These are phyloP conservation scores for Xylophagus ater DNA, from an alignment of 2,888 invertebrate genomes.

Conservation along the genomic window DNA sequence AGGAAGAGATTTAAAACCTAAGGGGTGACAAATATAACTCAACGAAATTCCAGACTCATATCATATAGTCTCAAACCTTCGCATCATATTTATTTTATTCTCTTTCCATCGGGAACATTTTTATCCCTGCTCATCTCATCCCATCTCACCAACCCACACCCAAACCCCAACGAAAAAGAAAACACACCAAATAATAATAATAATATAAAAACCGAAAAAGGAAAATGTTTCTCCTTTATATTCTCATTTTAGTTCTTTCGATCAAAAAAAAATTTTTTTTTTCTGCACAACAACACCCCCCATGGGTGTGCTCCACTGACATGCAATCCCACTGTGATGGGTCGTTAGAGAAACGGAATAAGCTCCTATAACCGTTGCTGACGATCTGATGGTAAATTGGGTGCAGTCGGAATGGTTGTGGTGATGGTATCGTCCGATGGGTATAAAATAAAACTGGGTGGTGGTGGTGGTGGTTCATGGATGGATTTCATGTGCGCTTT, in stretches of 20 bases:
- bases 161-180: too few species aligned
- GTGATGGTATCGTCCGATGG: background rate
- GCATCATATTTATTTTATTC: too few species aligned
- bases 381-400: slow-evolving; percentile 11
- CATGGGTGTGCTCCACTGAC: slow-evolving; percentile 14
- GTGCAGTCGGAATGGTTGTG: background rate
- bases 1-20: too few species aligned
- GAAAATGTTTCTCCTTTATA: too few species aligned
- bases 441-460: background rate
- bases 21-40: too few species aligned
- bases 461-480: background rate
- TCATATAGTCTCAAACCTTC: too few species aligned
- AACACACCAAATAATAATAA: too few species aligned
- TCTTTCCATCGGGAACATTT: too few species aligned
- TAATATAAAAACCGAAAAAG: too few species aligned
- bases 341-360: slow-evolving; percentile 4
- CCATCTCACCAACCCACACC: background rate
- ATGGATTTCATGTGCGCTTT: slow-evolving; percentile 1
- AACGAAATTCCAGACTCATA: too few species aligned
- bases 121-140: too few species aligned
- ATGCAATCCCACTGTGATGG: slow-evolving; percentile 13
- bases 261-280: slow-evolving; percentile 12
- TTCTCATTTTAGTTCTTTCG: slow-evolving; percentile 6
- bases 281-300: too few species aligned
- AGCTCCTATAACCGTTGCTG: slow-evolving; percentile 1